A percentile compares a stretch with the other conserved stretches of the same genome.
These are phyloP conservation scores for Liasis olivaceus DNA, from an alignment of 2,797 vertebrate species.

Conservation along the genomic window DNA sequence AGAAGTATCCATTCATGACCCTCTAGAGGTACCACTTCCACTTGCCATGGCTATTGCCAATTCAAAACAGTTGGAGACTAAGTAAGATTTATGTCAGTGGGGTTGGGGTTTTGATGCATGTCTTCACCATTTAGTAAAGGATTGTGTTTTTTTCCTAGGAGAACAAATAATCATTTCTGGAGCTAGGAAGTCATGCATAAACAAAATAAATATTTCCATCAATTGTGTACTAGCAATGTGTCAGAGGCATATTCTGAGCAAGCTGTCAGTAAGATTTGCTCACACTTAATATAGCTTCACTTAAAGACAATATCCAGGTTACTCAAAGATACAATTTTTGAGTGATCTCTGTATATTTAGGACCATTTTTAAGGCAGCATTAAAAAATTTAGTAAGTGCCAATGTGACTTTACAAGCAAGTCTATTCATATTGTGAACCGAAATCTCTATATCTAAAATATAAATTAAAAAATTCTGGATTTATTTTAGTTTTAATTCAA, in stretches of 20 bases:
- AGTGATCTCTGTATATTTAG: background rate
- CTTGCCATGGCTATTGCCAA: constrained; percentile 7
- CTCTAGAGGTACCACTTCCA: constrained; percentile 19
- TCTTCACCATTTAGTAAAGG: background rate
- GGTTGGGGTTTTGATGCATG: background rate
- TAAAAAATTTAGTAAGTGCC: background rate
- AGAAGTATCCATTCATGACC: constrained; percentile 42
- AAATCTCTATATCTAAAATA: background rate
- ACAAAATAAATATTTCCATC: constrained; percentile 18
- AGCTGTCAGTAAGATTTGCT: background rate
- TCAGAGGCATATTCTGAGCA: constrained; percentile 5
- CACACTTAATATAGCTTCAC: background rate
- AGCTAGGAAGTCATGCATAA: background rate
- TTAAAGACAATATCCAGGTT: background rate
- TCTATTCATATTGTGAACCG: background rate
- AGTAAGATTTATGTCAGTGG: constrained; percentile 17
- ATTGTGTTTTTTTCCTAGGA: background rate
- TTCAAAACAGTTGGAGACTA: constrained; percentile 2
- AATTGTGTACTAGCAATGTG: background rate
- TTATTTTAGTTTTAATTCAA: background rate
- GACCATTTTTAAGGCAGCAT: background rate
- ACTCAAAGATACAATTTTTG: background rate
- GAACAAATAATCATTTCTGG: background rate
- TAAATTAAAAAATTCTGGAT: background rate
- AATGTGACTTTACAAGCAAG: background rate